phyloP scores from a whole-genome alignment of 2,888 invertebrate species.

The Psylliodes chrysocephalus region DNA sequence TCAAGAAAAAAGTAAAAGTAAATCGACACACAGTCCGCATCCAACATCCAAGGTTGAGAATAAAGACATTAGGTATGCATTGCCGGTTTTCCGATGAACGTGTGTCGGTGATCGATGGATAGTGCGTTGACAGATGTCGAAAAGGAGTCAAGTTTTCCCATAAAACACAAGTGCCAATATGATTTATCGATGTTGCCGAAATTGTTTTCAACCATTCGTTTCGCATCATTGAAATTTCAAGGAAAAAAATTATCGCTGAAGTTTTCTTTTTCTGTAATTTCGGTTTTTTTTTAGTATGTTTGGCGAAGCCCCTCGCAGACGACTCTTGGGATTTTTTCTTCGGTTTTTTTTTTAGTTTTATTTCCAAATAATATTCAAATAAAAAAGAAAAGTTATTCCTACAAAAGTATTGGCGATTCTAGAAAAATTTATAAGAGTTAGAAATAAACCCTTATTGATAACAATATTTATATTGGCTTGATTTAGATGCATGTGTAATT shows the following conservation, averaged over 20 bases:
- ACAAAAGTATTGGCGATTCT: too few species aligned
- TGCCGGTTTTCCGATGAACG: slow-evolving; percentile 26
- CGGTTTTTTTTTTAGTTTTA: too few species aligned
- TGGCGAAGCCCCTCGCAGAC: not conserved
- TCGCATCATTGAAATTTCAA: slow-evolving; percentile 27
- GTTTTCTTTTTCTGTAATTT: not conserved
- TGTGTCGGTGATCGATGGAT: slow-evolving; percentile 53
- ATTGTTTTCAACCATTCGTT: slow-evolving; percentile 46
- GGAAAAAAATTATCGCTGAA: not conserved
- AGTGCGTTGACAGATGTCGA: slow-evolving; percentile 54
- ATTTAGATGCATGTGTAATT: too few species aligned
- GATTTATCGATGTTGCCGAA: slow-evolving; percentile 48
- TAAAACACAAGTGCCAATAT: slow-evolving; percentile 53
- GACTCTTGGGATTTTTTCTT: too few species aligned
- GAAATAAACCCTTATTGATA: too few species aligned
- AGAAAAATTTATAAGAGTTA: too few species aligned
- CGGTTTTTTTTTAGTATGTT: too few species aligned
- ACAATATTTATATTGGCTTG: too few species aligned
- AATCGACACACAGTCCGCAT: not conserved
- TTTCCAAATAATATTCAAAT: too few species aligned
- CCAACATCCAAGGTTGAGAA: not conserved
- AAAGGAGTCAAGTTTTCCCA: slow-evolving; percentile 55
- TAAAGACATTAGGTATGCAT: slow-evolving; percentile 23
- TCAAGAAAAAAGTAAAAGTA: too few species aligned
- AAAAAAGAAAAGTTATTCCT: too few species aligned